Base-by-base conservation (phyloP, 2,888 invertebrate species). In the Cephus sareptanus region DNA sequence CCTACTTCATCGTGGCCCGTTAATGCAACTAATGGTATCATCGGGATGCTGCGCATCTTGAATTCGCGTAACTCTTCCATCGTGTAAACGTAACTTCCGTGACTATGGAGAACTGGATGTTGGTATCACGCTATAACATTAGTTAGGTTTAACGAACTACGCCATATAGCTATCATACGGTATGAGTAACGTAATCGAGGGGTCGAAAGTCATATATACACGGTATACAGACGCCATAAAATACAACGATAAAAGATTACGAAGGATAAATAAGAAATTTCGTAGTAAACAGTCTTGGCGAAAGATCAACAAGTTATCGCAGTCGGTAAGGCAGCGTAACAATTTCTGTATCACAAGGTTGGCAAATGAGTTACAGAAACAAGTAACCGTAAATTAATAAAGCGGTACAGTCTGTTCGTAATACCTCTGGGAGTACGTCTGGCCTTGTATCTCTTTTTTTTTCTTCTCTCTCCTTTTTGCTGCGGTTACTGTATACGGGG, bases 1-100 rank as follows among this genome's bases (percentile, higher is more conserved):
- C 35, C 23, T 34, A 74, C 23, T 56, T 77, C 76, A 71, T 77
- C 77, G 69, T 23, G 80, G 79, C 80, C 79, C 76, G 82, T 84
- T 82, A 84, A 85, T 80, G 77, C 83, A 81, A 83, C 82, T 85
- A 85, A 85, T 84, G 81, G 80, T 76, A 79, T 78, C 79, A 79
- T 80, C 75, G 56, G 15, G 23, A 56, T 2, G 23, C 56, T 56
- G 56, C 56, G 56, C 9, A 56, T 56, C 56, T 56, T 23, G 56
- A 56, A 56, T 56, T 56, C 23, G 23, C 23, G 56, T 56, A 56
- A 56, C 56, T 56, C 56, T 23, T 56, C 56, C 56, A 23, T 56
- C 56, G 56, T 23, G 56, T 56, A 56, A 56, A 56, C 56, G 56
- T 56, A 56, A 56, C 56, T 56, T 56, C 56, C 56, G 56, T 23